Base-by-base conservation (phyloP, 2,888 invertebrate genomes). In the Hermaeophaga mercurialis region DNA sequence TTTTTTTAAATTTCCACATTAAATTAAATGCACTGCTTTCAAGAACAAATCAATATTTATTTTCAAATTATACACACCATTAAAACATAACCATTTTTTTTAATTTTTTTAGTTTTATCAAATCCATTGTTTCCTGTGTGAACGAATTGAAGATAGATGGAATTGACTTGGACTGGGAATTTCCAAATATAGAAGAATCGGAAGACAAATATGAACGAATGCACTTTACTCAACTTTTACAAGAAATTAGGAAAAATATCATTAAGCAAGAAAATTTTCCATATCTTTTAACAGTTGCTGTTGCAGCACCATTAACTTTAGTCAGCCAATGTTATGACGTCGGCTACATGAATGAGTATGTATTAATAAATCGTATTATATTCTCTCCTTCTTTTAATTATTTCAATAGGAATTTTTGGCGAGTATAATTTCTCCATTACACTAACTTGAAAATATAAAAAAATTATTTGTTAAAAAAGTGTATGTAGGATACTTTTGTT, bases 131-230 rank as follows among this genome's bases (percentile, higher is more conserved):
- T 63, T 71, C 78, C 56, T 74, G 82, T 33, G 77, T 87, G 22
- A 79, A 79, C 56, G 76, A 78, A 18, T 81, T 82, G 60, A 78
- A 78, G 28, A 75, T 89, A 19, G 89, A 90, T 75, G 90, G 89
- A 4, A 75, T 90, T 1, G 90, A 93, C 76, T 76, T 92, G 22
- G 93, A 93, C 72, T 93, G 91, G 91, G 94, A 94, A 73, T 94
- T 93, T 75, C 94, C 94, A 1, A 87, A 84, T 69, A 72, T 78
- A 24, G 59, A 65, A 9, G 58, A 62, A 0, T 59, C 66, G n/a
- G 47, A 62, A 3, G 73, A 75, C 54, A 76, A 77, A 57, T 78
- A 83, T 17, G 87, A 91, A 70, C 82, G 84, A 53, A 84, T 86
- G 72, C 88, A 90, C 75, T 91, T 92, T 68, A 84, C 86, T 1